Conservation (phyloP, 2,888 invertebrate genomes). For the Heliconius sara region DNA sequence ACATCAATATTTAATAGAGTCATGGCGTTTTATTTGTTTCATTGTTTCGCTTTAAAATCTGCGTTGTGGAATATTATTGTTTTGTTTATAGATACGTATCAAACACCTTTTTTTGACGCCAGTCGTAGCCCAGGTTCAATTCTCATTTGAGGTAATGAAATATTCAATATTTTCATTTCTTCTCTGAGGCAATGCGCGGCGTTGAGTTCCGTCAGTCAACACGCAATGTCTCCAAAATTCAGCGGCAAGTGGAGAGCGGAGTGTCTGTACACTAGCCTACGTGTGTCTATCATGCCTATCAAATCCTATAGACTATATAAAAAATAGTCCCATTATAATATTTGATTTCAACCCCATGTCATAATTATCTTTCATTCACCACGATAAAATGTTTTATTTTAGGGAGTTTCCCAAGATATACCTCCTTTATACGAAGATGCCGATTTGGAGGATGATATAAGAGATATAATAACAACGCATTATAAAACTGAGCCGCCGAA, state of each 20-base stretch:
- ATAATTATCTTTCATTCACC: no score
- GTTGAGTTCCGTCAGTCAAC: neutral
- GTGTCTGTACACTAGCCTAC: neutral
- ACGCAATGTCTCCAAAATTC: neutral
- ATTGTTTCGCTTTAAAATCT: no score
- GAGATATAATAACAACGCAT: conserved; percentile 56
- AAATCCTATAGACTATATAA: no score
- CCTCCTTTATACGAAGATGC: conserved; percentile 51
- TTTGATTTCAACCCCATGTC: no score
- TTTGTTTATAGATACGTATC: no score
- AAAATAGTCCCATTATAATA: no score
- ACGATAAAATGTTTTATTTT: neutral
- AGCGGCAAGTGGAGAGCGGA: neutral
- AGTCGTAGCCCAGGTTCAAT: neutral
- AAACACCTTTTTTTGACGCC: no score
- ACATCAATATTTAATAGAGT: neutral
- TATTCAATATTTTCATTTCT: neutral
- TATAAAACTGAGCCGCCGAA: conserved; percentile 54
- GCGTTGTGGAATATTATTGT: no score
- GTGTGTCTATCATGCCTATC: neutral
- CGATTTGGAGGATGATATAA: conserved; percentile 57
- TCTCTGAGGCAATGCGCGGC: neutral
- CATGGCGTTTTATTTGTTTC: no score
- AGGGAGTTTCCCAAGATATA: conserved; percentile 1
- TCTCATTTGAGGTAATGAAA: neutral